Percentiles rank a stretch among this genome's conserved stretches.
phyloP scores from a whole-genome alignment of 1,140 invertebrate genomes.

The Pogonognathellus flavescens region DNA sequence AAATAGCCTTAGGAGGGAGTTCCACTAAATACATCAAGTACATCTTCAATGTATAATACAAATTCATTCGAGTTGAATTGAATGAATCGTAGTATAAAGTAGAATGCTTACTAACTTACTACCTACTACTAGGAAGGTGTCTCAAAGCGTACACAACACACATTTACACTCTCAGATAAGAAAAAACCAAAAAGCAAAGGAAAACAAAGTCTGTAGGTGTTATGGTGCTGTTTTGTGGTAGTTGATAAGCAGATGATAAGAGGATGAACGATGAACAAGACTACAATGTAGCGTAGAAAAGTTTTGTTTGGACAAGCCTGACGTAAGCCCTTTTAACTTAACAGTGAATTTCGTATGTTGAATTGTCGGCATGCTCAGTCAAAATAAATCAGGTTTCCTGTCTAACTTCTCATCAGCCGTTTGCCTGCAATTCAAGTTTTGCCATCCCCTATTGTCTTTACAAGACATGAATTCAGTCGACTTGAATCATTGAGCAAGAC shows the following conservation, averaged over 20 bases:
- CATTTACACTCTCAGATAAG: conserved; percentile 21
- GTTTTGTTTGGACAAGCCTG: conserved; percentile 44
- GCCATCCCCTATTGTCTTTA: conserved; percentile 4
- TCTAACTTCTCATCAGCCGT: conserved; percentile 41
- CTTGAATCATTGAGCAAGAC: not conserved
- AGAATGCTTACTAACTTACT: not conserved
- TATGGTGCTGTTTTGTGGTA: conserved; percentile 17
- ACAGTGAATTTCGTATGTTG: conserved; percentile 44
- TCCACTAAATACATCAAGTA: not conserved
- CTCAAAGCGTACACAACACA: not conserved
- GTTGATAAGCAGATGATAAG: conserved; percentile 41
- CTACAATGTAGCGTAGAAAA: conserved; percentile 15
- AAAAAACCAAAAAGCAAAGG: not conserved
- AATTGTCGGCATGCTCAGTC: conserved; percentile 43
- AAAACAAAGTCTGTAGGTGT: conserved; percentile 43
- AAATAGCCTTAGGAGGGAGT: not conserved
- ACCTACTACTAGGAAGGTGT: conserved; percentile 8
- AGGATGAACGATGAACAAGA: conserved; percentile 22
- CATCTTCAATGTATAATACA: not conserved
- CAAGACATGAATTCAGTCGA: too few species aligned
- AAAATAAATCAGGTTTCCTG: conserved; percentile 50
- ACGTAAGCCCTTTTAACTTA: conserved; percentile 46
- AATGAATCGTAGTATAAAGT: not conserved
- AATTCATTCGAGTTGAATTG: not conserved
- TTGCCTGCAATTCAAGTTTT: conserved; percentile 28